Conservation (phyloP, 2,888 invertebrate genomes). For the Phytoseiulus persimilis region DNA sequence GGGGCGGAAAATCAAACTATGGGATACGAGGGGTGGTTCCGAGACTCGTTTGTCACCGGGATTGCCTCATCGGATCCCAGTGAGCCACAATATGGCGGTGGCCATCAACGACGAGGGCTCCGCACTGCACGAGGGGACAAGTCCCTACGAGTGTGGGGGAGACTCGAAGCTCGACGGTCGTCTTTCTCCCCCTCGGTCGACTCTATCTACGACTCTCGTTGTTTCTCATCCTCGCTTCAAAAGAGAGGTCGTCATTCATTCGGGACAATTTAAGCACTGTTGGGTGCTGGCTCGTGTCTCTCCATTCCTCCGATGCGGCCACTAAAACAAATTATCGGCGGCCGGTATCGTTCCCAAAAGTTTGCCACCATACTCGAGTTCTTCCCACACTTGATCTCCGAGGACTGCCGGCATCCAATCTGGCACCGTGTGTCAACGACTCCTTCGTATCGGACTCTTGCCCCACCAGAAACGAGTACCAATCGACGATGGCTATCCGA, state of each 20-base stretch:
- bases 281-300: neutral
- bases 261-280: constrained; percentile 5
- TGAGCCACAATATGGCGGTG: neutral
- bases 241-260: constrained; percentile 5
- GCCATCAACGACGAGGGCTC: neutral
- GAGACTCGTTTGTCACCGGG: neutral
- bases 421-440: too few species aligned
- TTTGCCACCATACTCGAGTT: neutral
- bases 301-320: neutral
- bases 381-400: neutral
- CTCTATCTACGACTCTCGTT: neutral
- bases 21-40: constrained; percentile 5
- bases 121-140: neutral
- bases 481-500: neutral
- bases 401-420: too few species aligned
- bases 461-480: neutral
- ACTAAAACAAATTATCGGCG: neutral
- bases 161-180: neutral
- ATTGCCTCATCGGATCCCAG: neutral
- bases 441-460: too few species aligned
- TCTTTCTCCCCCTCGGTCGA: neutral
- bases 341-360: neutral
- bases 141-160: neutral
- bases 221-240: constrained; percentile 5
- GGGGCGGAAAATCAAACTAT: constrained; percentile 5